Conservation (phyloP, 1,140 invertebrate species). For the Drosophila sechellia region DNA sequence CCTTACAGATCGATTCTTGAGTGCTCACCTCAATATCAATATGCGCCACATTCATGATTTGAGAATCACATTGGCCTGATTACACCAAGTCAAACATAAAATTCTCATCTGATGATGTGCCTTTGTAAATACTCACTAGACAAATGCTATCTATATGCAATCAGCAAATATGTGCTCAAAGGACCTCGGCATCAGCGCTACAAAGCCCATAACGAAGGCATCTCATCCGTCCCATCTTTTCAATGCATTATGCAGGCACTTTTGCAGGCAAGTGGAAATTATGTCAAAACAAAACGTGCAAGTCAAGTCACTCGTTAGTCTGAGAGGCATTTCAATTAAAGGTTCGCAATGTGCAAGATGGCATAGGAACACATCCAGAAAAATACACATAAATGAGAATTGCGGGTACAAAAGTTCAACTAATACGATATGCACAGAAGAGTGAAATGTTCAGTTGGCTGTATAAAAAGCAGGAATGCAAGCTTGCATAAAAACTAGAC, state of each 20-base stretch:
- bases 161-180: constrained; percentile 70
- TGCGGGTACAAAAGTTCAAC: constrained; percentile 59
- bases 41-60: constrained; percentile 3
- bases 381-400: constrained; percentile 29
- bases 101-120: constrained; percentile 14
- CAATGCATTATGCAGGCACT: constrained; percentile 68
- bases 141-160: constrained; percentile 78
- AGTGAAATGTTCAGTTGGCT: constrained; percentile 10
- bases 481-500: not conserved
- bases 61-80: constrained; percentile 22
- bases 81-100: constrained; percentile 15
- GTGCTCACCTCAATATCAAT: not conserved
- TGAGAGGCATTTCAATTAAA: constrained; percentile 70
- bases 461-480: not conserved
- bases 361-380: constrained; percentile 11
- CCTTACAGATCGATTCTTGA: not conserved
- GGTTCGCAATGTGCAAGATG: constrained; percentile 24
- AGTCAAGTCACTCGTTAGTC: constrained; percentile 60
- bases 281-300: constrained; percentile 77
- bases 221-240: constrained; percentile 9
- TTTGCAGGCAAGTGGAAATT: constrained; percentile 70
- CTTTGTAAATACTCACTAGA: constrained; percentile 59
- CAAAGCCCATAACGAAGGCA: constrained; percentile 5
- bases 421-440: constrained; percentile 64
- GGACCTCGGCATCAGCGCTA: constrained; percentile 2